Evolutionary conservation across 2,888 invertebrate species (phyloP), one percentile per base, ranked within the genome.

Genomic region (Aphodius granarius): DNA sequence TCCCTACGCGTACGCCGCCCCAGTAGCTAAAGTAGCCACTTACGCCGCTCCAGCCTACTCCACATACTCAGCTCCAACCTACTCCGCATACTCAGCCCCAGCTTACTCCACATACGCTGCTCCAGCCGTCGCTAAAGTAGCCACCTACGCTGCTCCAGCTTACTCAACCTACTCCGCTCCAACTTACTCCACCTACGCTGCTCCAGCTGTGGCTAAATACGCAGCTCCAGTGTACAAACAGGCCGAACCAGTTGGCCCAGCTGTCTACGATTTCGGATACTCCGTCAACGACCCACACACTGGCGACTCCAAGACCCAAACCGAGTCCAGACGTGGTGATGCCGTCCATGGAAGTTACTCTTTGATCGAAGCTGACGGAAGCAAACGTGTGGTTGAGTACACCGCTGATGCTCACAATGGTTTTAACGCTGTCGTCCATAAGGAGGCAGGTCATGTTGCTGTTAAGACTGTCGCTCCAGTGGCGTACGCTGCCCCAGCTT

Each of bases 351-450:
- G 90, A 3, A 84, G 86, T 78, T 90, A 90, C 81, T 88, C 89
- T 74, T 82, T 90, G 2, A 84, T 90, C 78, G 90, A 90, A 78
- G 82, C 90, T 18, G 90, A 90, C 84, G 90, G 90, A 63, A 86
- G 86, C 79, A 86, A 86, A 74, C 87, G 90, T 77, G 86, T 87
- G 62, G 90, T 90, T 18, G 87, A 89, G 18, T 90, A 90, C 83
- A 86, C 87, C 75, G 88, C 90, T 23, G 90, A 89, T 81, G 85
- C 87, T 13, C 88, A 88, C 80, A 87, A 84, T 77, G 90, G 90
- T 75, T 90, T 90, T 85, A 89, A 89, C 81, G 90, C 90, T 3
- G 82, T 89, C 66, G 90, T 90, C 0, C 86, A 86, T 76, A 88
- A 88, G 64, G 23, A 72, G 16, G 63, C 68, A 63, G 64, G 19